Conservation (phyloP, 1,140 invertebrate genomes). For the Trichogramma pretiosum region DNA sequence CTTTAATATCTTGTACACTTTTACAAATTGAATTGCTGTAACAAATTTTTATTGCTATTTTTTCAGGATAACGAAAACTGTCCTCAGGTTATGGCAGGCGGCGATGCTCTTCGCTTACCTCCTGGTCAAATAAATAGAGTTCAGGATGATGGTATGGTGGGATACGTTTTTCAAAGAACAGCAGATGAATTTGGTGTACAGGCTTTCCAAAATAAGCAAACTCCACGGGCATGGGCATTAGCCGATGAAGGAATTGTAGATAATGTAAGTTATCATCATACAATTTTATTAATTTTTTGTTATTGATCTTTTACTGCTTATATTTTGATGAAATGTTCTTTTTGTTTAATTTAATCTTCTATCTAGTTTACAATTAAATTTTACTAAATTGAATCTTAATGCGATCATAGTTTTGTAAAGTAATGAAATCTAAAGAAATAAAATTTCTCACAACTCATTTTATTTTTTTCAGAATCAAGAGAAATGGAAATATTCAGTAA, state of each 20-base stretch:
- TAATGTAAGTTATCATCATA: constrained; percentile 43
- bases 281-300: neutral
- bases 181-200: constrained; percentile 62
- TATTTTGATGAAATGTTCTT: too few species aligned
- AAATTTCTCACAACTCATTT: neutral
- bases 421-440: too few species aligned
- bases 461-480: constrained; percentile 58
- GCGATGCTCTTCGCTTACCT: constrained; percentile 40
- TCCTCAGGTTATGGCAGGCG: constrained; percentile 42
- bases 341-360: too few species aligned
- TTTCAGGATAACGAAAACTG: constrained; percentile 40
- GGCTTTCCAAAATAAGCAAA: constrained; percentile 58
- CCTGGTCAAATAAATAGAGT: constrained; percentile 46
- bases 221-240: constrained; percentile 61
- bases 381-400: too few species aligned
- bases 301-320: too few species aligned
- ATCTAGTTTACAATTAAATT: too few species aligned
- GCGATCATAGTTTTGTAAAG: too few species aligned
- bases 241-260: constrained; percentile 74
- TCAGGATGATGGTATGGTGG: constrained; percentile 79
- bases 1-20: too few species aligned
- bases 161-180: constrained; percentile 78
- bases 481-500: constrained; percentile 60
- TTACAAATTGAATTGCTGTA: too few species aligned
- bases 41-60: neutral